These are phyloP conservation scores for Polypedilum pembai DNA, from an alignment of 1,140 invertebrate species.

Conservation along the genomic window DNA sequence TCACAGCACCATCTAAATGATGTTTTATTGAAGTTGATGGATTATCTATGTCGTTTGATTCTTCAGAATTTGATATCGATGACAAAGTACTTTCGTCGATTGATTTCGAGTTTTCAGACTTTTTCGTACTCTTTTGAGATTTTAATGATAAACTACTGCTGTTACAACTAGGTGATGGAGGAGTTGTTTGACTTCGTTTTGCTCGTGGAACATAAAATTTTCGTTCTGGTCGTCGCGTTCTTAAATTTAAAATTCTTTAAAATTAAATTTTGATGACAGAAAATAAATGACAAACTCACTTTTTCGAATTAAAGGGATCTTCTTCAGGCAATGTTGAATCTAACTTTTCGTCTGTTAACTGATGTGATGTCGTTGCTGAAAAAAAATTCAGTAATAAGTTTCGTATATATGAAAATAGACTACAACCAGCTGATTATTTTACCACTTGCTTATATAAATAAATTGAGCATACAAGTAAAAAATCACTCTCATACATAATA, in stretches of 20 bases:
- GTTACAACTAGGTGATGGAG: constrained; percentile 31
- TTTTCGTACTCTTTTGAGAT: background rate
- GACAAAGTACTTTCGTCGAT: background rate
- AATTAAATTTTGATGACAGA: constrained; percentile 30
- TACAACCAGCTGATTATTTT: no score
- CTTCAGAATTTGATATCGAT: background rate
- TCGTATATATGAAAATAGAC: no score
- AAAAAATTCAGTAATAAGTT: background rate
- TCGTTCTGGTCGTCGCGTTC: constrained; percentile 60
- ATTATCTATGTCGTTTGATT: background rate
- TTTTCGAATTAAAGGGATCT: background rate
- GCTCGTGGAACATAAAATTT: constrained; percentile 70
- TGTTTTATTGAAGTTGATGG: background rate
- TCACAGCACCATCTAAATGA: constrained; percentile 4
- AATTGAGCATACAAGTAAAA: no score
- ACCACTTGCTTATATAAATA: no score
- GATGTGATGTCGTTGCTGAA: background rate
- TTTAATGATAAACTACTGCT: background rate
- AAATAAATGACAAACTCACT: constrained; percentile 22
- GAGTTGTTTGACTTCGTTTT: constrained; percentile 49
- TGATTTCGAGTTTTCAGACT: constrained; percentile 5
- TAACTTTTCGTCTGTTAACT: background rate
- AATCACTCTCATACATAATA: no score
- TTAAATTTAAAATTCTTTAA: constrained; percentile 29
- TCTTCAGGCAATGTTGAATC: background rate